These are phyloP conservation scores for Cisticola juncidis DNA, from an alignment of 2,113 vertebrate genomes.

Conservation along the genomic window DNA sequence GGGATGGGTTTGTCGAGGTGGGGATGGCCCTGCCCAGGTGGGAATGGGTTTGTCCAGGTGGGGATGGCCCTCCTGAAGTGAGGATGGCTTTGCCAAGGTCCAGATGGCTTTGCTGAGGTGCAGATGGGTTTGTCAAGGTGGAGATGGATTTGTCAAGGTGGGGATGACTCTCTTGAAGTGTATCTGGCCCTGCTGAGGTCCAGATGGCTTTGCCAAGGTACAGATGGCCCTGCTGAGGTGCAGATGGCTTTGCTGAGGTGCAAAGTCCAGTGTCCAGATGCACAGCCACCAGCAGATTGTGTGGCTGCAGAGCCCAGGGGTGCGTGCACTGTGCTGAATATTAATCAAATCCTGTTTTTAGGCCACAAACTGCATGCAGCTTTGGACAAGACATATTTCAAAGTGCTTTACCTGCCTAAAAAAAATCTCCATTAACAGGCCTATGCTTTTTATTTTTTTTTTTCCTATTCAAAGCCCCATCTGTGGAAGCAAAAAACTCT, in stretches of 20 bases:
- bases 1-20: accelerated
- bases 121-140: not conserved
- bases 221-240: accelerated
- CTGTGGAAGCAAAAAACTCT: constrained; percentile 43
- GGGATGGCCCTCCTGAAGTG: no score
- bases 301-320: not conserved
- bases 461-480: not conserved
- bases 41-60: accelerated
- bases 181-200: accelerated
- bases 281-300: not conserved
- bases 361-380: constrained; percentile 16
- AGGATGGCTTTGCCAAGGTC: accelerated
- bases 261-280: not conserved
- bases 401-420: constrained; percentile 39
- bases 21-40: accelerated
- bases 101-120: not conserved
- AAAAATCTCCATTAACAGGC: constrained; percentile 11
- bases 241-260: not conserved
- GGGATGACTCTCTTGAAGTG: accelerated
- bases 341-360: constrained; percentile 50
- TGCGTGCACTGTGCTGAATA: not conserved
- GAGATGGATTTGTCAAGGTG: accelerated
- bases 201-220: accelerated
- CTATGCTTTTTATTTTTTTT: not conserved
- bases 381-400: constrained; percentile 34